Evolutionary conservation across 2,113 vertebrate genomes (phyloP).

Genomic region (Gobius niger): DNA sequence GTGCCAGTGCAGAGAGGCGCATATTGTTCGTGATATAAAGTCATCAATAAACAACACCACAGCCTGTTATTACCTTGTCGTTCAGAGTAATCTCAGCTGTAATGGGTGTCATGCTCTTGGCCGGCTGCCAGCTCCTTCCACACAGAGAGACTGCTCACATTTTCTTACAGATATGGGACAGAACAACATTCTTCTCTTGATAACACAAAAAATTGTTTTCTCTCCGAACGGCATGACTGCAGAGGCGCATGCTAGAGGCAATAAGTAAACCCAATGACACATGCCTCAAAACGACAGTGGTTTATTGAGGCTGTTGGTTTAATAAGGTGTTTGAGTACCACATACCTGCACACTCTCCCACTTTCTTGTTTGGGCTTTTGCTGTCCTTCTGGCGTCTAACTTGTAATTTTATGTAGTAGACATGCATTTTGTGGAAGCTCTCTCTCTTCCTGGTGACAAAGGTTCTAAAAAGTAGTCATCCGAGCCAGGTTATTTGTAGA

Average conservation of each 20-base stretch:
- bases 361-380: constrained; percentile 24
- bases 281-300: constrained; percentile 1
- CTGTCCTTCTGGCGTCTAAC: constrained; percentile 1
- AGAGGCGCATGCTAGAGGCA: constrained; percentile 26
- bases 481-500: no score
- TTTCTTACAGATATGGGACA: constrained; percentile 18
- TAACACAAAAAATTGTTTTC: constrained; percentile 48
- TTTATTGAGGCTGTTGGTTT: constrained; percentile 36
- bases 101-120: constrained; percentile 64
- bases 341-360: constrained; percentile 3
- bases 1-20: constrained; percentile 33
- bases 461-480: no score
- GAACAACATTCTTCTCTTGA: constrained; percentile 41
- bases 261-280: constrained; percentile 51
- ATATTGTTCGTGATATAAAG: constrained; percentile 49
- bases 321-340: constrained; percentile 42
- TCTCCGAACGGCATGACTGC: constrained; percentile 33
- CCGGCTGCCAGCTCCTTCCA: constrained; percentile 17
- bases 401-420: constrained; percentile 23
- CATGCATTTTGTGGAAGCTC: neutral
- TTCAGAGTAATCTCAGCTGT: constrained; percentile 38
- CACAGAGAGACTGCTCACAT: neutral
- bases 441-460: no score
- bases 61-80: constrained; percentile 33
- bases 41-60: constrained; percentile 38